Evolutionary conservation across 1,140 invertebrate species (phyloP), one percentile per base, ranked within the genome.

Genomic region (Camponotus floridanus): DNA sequence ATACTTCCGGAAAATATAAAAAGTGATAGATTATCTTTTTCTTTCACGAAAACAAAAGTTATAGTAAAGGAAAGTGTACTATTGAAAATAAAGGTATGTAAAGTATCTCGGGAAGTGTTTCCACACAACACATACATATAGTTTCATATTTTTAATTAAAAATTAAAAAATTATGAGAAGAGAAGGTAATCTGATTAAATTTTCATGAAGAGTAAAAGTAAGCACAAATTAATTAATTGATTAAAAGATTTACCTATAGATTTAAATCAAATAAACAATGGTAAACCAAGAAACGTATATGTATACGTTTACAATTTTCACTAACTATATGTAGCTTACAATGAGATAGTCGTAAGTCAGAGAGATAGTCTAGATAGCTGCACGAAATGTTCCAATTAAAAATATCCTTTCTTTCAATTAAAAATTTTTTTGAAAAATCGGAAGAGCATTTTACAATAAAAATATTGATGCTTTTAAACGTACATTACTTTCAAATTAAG

Each of bases 161-260:
- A 51, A 48, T 62, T 57, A 39, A 33, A 45, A 48, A 26, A 18
- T 6, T 70, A 42, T 0, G 1, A 42, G 3, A 70, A 13, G 0
- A 26, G 8, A 45, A 33, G 18, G 1, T 57, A 2, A 26, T 26
- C 21, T 57, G 57, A 57, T 80, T 31, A 71, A 70, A 57, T 70
- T 80, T 80, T 79, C 4, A 80, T 48, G 7, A 65, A 33, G 31
- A 45, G 61, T 70, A 70, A 81, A 71, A 80, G 21, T n/a, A 42
- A 57, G 59, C 2, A 18, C 9, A 4, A 4, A 26, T 26, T 26
- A 68, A 11, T 36, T 33, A 68, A 6, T 21, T 13, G 26, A 18
- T 57, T 31, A 59, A 70, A 70, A 11, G 4, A 26, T 21, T 7
- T 79, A 51, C 51, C 15, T 48, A 11, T 51, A 26, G 18, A 13